Conservation (phyloP, 2,797 vertebrate genomes). For the Tachyglossus aculeatus region DNA sequence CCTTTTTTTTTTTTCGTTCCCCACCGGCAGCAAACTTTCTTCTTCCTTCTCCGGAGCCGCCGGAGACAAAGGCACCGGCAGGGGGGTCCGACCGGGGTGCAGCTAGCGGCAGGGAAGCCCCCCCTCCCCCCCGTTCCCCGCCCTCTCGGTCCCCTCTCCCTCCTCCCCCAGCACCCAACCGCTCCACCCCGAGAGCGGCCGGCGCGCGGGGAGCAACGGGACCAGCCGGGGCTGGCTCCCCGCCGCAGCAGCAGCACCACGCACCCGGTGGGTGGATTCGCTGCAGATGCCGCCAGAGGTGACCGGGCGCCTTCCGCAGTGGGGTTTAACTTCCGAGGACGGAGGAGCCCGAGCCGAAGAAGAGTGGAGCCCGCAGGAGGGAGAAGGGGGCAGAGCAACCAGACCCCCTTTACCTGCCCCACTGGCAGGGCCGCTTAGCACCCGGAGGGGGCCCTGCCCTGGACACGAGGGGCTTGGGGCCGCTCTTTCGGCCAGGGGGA, state of each 20-base stretch:
- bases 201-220: conserved; percentile 17
- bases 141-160: conserved; percentile 35
- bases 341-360: not conserved
- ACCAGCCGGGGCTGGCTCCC: conserved; percentile 37
- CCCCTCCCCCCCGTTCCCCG: conserved; percentile 16
- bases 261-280: not conserved
- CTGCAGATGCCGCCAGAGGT: not conserved
- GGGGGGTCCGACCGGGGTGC: conserved; percentile 33
- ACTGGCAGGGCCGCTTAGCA: not conserved
- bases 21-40: conserved; percentile 74
- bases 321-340: not conserved
- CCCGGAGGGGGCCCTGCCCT: conserved; percentile 48
- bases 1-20: conserved; percentile 73
- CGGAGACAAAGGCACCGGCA: conserved; percentile 51
- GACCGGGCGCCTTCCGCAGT: not conserved
- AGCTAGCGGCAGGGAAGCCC: conserved; percentile 28
- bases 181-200: conserved; percentile 57
- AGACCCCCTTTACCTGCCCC: not conserved
- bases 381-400: not conserved
- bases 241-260: not conserved
- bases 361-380: not conserved
- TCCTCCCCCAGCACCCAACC: conserved; percentile 34
- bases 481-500: conserved; percentile 15
- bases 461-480: conserved; percentile 48
- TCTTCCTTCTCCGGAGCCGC: conserved; percentile 48